phyloP scores from a whole-genome alignment of 2,888 invertebrate genomes.

The Athalia rosae region DNA sequence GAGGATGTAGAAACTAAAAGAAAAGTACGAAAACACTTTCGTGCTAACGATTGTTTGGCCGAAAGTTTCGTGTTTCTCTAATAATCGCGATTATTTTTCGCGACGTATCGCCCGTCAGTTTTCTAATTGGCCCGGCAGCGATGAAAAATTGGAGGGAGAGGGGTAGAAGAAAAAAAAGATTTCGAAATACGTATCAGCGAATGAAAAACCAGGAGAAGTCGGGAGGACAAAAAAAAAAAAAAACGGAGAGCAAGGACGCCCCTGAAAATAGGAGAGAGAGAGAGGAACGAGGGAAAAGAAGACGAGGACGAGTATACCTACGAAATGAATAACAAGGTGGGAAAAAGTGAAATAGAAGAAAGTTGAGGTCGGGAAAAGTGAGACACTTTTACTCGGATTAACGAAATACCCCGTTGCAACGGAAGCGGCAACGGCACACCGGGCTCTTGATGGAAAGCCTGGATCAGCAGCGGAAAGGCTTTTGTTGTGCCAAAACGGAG shows the following conservation, averaged over 20 bases:
- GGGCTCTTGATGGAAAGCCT: slow-evolving; percentile 23
- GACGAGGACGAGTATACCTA: neutral
- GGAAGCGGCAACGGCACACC: no score
- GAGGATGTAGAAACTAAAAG: neutral
- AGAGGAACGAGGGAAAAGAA: neutral
- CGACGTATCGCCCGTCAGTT: slow-evolving; percentile 13
- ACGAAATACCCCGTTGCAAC: no score
- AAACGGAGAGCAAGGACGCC: neutral
- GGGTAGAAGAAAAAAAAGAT: no score
- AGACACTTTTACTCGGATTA: slow-evolving; percentile 40
- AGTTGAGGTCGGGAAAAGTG: slow-evolving; percentile 27
- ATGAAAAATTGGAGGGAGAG: no score
- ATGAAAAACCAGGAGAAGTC: neutral
- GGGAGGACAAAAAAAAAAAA: neutral
- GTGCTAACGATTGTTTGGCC: slow-evolving; percentile 31
- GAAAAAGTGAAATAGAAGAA: slow-evolving; percentile 27
- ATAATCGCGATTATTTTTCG: slow-evolving; percentile 23
- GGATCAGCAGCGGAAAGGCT: slow-evolving; percentile 30
- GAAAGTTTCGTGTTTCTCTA: slow-evolving; percentile 31
- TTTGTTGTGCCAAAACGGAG: slow-evolving; percentile 32
- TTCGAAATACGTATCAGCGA: neutral
- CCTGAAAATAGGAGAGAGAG: neutral
- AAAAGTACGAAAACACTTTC: slow-evolving; percentile 7
- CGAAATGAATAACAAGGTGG: no score
- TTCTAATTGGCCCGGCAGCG: slow-evolving; percentile 38